Conservation (phyloP, 2,797 vertebrate species). For the Enteromius radiatus region DNA sequence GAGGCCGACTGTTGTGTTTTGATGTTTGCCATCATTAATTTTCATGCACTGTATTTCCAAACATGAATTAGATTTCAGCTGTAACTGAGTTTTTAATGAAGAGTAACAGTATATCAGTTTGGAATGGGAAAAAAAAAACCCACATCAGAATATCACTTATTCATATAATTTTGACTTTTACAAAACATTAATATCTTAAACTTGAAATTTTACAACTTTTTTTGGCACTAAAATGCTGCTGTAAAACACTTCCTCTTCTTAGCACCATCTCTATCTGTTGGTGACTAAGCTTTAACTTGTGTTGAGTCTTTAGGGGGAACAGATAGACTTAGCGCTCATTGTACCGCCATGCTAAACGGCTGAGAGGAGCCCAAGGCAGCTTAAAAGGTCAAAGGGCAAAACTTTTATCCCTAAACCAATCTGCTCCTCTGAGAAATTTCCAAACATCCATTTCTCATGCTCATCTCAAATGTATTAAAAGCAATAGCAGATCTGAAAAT, state of each 20-base stretch:
- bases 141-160: no score
- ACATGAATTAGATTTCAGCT: neutral
- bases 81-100: neutral
- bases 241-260: neutral
- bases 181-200: neutral
- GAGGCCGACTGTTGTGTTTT: neutral
- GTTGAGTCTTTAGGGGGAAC: constrained; percentile 17
- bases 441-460: neutral
- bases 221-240: neutral
- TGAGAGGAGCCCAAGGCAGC: constrained; percentile 31
- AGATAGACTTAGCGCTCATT: constrained; percentile 21
- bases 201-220: neutral
- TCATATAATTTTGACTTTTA: neutral
- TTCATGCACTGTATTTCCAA: neutral
- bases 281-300: constrained; percentile 26
- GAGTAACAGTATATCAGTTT: neutral
- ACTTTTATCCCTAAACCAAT: constrained; percentile 30
- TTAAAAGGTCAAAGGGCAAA: constrained; percentile 15
- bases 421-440: constrained; percentile 26
- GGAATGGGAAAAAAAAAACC: neutral
- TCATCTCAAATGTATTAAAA: constrained; percentile 27
- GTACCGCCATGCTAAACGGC: constrained; percentile 23
- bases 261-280: neutral
- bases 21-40: neutral
- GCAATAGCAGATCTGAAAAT: neutral